Base-by-base conservation (phyloP, 2,113 vertebrate genomes). In the Notothenia rossii region DNA sequence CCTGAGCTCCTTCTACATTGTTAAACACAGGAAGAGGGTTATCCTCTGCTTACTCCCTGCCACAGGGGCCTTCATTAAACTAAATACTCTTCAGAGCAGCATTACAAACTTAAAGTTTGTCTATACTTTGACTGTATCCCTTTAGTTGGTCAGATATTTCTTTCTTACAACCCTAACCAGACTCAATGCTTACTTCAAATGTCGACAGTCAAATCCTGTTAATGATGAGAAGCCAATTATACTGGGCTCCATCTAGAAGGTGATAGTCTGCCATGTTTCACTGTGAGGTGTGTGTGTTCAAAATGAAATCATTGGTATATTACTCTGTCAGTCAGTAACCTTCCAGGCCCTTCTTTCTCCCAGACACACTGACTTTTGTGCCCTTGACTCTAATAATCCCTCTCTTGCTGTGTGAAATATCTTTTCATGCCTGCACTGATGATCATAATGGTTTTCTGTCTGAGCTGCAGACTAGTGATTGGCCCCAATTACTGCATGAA, bases 401-500 rank as follows among this genome's bases (percentile, higher is more conserved):
- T 83, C 84, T 87, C 85, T 82, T 11, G 46, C 88, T 85, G 83
- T 91, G 84, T 83, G 84, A 92, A 92, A 92, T 91, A 91, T 92
- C 85, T 86, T 90, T 92, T 89, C 86, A 86, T 91, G 86, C 86
- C 88, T 83, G 85, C 77, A 77, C 89, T 86, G 87, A 91, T 90
- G 84, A 92, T 89, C 90, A 84, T 92, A 92, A 92, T 91, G 89
- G 86, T 88, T 89, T 92, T 90, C 92, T 77, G 86, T 91, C 88
- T 86, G 86, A 86, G 88, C 85, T 80, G 83, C 83, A 86, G 86
- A 86, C 89, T 83, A 70, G 85, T 86, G 88, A 93, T 92, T 93
- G 92, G 88, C 89, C 91, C 90, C 89, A 92, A 92, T 92, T 93
- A 93, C 79, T 81, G 88, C 75, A 46, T 92, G 89, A 91, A 93